Percentiles rank a stretch among this genome's conserved stretches.
These are phyloP conservation scores for Orycteropus afer DNA, from an alignment of 2,113 vertebrate species.

Conservation along the genomic window DNA sequence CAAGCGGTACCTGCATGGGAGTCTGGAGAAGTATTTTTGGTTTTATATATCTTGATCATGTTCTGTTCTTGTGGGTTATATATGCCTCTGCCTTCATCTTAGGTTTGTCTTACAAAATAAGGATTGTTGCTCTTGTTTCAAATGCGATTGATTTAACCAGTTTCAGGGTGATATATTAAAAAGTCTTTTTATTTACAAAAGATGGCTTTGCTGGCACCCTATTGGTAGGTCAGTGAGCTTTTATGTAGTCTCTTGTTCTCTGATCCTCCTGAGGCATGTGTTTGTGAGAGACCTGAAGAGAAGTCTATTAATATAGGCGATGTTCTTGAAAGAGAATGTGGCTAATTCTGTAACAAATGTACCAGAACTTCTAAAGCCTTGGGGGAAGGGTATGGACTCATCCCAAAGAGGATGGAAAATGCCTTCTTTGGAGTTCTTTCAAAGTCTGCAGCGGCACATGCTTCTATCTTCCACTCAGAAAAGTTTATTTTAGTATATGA, in stretches of 20 bases:
- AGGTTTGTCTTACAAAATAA: slow-evolving; percentile 39
- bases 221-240: slow-evolving; percentile 32
- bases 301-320: slow-evolving; percentile 26
- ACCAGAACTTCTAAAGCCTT: slow-evolving; percentile 40
- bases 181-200: slow-evolving; percentile 59
- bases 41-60: slow-evolving; percentile 46
- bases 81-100: slow-evolving; percentile 19
- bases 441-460: not conserved
- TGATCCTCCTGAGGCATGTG: slow-evolving; percentile 17
- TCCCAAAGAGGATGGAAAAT: not conserved
- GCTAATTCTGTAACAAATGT: slow-evolving; percentile 48
- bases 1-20: not conserved
- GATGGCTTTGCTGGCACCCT: not conserved
- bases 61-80: slow-evolving; percentile 25
- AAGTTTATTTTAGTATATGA: not conserved
- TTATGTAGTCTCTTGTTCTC: slow-evolving; percentile 28
- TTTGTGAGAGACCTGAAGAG: slow-evolving; percentile 45
- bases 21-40: not conserved
- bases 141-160: slow-evolving; percentile 45
- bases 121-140: slow-evolving; percentile 36
- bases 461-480: not conserved
- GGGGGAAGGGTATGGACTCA: not conserved
- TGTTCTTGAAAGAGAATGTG: slow-evolving; percentile 36
- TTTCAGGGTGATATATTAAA: slow-evolving; percentile 30
- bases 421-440: not conserved